phyloP scores from a whole-genome alignment of 1,140 invertebrate genomes.

The Drosophila yakuba region DNA sequence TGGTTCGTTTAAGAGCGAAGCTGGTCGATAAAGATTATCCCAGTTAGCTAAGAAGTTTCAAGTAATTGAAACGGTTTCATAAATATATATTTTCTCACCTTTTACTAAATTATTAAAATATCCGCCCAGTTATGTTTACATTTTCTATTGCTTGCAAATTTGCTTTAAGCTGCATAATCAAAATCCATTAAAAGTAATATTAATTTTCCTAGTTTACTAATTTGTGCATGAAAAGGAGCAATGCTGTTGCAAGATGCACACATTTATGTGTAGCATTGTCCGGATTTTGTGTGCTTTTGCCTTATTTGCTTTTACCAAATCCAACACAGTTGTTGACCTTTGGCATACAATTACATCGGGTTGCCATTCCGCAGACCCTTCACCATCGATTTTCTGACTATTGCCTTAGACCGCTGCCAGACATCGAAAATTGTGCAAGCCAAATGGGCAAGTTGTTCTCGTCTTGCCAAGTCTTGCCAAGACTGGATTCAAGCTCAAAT shows the following conservation, averaged over 20 bases:
- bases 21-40: background rate
- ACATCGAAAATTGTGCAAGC: conserved; percentile 33
- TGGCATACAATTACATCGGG: conserved; percentile 68
- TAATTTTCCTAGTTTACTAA: background rate
- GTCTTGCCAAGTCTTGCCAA: conserved; percentile 7
- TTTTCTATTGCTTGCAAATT: no score
- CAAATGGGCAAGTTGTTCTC: conserved; percentile 36
- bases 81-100: no score
- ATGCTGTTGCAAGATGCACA: background rate
- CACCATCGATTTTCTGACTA: conserved; percentile 3
- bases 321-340: conserved; percentile 65
- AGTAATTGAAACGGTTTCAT: no score
- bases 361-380: conserved; percentile 7
- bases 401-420: conserved; percentile 23
- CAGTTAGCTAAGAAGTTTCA: background rate
- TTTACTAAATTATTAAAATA: no score
- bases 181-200: no score
- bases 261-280: background rate
- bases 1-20: background rate
- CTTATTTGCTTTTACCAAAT: conserved; percentile 35
- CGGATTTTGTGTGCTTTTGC: conserved; percentile 17
- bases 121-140: no score
- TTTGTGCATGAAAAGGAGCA: background rate
- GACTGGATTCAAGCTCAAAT: conserved; percentile 11
- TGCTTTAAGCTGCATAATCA: no score